Conservation (phyloP, 1,140 invertebrate species). For the Galleria mellonella region DNA sequence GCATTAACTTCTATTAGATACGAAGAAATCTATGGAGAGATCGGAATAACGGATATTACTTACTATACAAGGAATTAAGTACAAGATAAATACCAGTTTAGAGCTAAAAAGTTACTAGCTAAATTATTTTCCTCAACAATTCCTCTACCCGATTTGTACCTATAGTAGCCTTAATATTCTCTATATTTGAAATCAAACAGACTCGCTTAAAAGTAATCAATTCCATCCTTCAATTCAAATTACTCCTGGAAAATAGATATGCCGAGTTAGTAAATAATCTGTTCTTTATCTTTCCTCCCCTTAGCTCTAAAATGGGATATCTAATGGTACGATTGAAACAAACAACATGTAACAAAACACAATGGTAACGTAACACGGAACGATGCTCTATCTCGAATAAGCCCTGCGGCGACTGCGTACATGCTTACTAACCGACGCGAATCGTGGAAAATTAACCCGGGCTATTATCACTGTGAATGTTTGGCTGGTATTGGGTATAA, state of each 20-base stretch:
- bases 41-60: constrained; percentile 70
- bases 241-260: background rate
- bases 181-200: background rate
- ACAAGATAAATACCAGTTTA: constrained; percentile 30
- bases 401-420: constrained; percentile 68
- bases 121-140: background rate
- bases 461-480: constrained; percentile 55
- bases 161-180: background rate
- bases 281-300: background rate
- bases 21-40: constrained; percentile 68
- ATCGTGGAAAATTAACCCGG: constrained; percentile 61
- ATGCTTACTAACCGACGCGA: constrained; percentile 43
- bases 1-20: constrained; percentile 57
- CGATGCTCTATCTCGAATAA: constrained; percentile 59
- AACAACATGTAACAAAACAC: constrained; percentile 61
- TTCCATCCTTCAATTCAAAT: constrained; percentile 30
- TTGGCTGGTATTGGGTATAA: constrained; percentile 21
- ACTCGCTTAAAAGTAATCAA: constrained; percentile 21
- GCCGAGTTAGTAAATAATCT: too few relatives aligned
- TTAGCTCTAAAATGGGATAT: constrained; percentile 42
- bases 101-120: constrained; percentile 25
- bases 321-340: constrained; percentile 45
- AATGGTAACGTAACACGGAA: constrained; percentile 64
- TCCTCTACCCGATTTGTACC: background rate
- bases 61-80: constrained; percentile 66